Conservation (phyloP, 2,888 invertebrate genomes). For the Nymphalis c-album region DNA sequence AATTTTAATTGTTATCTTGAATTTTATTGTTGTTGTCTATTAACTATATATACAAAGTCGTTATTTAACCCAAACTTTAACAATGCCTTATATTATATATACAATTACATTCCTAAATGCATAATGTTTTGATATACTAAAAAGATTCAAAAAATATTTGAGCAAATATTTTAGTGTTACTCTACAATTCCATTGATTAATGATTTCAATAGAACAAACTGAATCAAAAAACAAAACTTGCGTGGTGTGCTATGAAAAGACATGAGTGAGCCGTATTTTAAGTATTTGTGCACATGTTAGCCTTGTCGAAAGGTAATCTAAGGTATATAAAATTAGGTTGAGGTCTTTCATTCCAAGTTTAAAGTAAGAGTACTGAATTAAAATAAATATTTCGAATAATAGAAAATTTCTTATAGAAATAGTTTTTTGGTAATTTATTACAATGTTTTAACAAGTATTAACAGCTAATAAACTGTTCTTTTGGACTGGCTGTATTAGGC, state of each 20-base stretch:
- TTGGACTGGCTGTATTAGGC: too few relatives aligned
- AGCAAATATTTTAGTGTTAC: too few relatives aligned
- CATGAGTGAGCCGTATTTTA: not conserved
- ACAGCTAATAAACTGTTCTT: too few relatives aligned
- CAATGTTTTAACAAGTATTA: too few relatives aligned
- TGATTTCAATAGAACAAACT: too few relatives aligned
- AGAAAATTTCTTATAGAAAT: not conserved
- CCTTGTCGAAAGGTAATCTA: slow-evolving; percentile 14
- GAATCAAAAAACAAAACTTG: not conserved
- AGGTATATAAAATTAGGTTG: slow-evolving; percentile 1
- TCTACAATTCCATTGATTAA: too few relatives aligned
- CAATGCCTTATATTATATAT: too few relatives aligned
- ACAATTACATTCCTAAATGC: too few relatives aligned
- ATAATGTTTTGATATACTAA: not conserved
- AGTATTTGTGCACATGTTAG: slow-evolving; percentile 3
- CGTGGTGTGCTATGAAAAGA: not conserved
- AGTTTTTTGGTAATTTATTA: too few relatives aligned
- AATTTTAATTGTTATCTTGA: slow-evolving; percentile 17
- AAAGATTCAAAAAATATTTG: not conserved
- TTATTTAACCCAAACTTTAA: too few relatives aligned
- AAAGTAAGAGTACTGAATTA: not conserved
- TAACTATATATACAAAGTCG: too few relatives aligned
- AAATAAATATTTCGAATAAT: not conserved
- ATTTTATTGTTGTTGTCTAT: slow-evolving; percentile 12
- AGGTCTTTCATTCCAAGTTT: slow-evolving; percentile 2